Evolutionary conservation across 2,888 invertebrate genomes (phyloP).

Genomic region (Trilocha varians): DNA sequence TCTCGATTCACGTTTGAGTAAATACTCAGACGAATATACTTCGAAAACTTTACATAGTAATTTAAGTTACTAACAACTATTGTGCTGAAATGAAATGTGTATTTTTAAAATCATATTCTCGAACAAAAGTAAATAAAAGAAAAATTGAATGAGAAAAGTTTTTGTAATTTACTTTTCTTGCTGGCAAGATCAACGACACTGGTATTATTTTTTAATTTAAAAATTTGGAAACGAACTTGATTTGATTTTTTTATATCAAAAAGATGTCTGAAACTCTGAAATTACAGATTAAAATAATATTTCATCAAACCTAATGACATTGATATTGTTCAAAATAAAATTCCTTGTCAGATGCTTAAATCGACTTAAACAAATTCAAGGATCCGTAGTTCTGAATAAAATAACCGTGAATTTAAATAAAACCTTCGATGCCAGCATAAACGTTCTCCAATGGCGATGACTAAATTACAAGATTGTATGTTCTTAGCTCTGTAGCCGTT

Average conservation of each 20-base stretch:
- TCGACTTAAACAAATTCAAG: too few relatives aligned
- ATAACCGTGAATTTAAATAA: too few relatives aligned
- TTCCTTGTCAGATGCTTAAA: too few relatives aligned
- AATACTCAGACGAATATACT: slow-evolving; percentile 9
- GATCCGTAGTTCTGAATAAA: too few relatives aligned
- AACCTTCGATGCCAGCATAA: slow-evolving; percentile 35
- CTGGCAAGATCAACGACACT: too few relatives aligned
- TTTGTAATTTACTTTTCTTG: too few relatives aligned
- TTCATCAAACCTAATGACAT: too few relatives aligned
- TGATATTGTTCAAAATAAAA: too few relatives aligned
- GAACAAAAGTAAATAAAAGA: neutral
- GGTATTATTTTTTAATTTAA: neutral
- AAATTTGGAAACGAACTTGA: neutral
- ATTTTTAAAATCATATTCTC: neutral
- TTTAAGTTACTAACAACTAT: neutral
- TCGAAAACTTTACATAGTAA: neutral
- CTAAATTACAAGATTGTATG: slow-evolving; percentile 44
- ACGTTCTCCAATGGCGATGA: slow-evolving; percentile 31
- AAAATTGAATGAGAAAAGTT: too few relatives aligned
- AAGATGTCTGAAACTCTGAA: too few relatives aligned
- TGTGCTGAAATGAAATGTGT: slow-evolving; percentile 9
- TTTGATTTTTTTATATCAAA: neutral
- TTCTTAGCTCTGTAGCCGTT: slow-evolving; percentile 32
- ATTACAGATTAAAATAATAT: too few relatives aligned
- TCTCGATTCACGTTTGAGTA: slow-evolving; percentile 19